Evolutionary conservation across 2,888 invertebrate species (phyloP).

Genomic region (Watsonalla binaria): DNA sequence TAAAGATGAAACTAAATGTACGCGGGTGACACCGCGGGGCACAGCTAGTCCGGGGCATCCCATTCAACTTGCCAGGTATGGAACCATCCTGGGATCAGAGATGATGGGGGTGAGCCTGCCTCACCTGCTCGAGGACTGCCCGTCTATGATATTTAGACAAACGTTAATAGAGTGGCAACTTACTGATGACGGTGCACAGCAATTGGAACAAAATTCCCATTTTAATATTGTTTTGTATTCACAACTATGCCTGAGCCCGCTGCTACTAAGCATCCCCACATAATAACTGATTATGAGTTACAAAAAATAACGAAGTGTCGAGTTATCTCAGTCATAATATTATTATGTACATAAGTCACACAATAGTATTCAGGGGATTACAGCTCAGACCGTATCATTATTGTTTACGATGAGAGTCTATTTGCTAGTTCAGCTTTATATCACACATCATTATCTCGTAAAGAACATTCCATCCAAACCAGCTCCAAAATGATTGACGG

Average conservation of each 20-base stretch:
- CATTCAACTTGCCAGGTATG: too few species aligned
- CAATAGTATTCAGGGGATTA: slow-evolving; percentile 13
- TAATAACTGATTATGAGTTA: background rate
- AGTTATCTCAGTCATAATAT: slow-evolving; percentile 9
- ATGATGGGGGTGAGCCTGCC: too few species aligned
- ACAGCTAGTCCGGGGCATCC: too few species aligned
- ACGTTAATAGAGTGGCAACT: background rate
- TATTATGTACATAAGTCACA: slow-evolving; percentile 13
- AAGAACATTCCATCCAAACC: too few species aligned
- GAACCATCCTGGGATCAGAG: too few species aligned
- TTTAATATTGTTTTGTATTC: background rate
- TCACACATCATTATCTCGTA: slow-evolving; percentile 10
- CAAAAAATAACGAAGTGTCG: background rate
- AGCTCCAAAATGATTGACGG: too few species aligned
- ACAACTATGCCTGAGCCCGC: background rate
- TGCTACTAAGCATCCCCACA: background rate
- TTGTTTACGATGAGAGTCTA: background rate
- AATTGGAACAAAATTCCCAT: background rate
- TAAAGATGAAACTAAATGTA: too few species aligned
- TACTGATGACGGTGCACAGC: slow-evolving; percentile 7
- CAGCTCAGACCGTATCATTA: background rate
- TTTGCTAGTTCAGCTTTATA: slow-evolving; percentile 1
- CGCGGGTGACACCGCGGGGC: too few species aligned
- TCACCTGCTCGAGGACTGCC: too few species aligned
- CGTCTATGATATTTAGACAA: too few species aligned